Conservation (phyloP, 2,888 invertebrate genomes). For the Dolomedes plantarius region DNA sequence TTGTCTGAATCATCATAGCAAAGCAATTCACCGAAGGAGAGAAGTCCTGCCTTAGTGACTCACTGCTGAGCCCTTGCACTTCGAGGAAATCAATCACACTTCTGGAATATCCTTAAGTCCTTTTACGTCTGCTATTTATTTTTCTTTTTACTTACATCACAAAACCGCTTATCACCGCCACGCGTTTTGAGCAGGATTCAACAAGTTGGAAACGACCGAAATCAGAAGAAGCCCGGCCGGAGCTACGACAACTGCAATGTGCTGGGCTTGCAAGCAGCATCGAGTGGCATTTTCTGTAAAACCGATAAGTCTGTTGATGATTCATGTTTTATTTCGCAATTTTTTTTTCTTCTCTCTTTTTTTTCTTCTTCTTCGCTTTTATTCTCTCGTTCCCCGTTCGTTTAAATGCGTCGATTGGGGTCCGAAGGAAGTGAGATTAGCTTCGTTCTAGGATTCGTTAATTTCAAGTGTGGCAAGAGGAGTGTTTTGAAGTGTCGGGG, state of each 20-base stretch:
- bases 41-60: no score
- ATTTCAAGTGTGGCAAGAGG: neutral
- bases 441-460: neutral
- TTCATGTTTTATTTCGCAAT: slow-evolving; percentile 6
- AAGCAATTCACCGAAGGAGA: no score
- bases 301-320: neutral
- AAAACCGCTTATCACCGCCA: neutral
- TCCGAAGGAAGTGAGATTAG: neutral
- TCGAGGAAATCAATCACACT: neutral
- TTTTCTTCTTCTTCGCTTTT: neutral
- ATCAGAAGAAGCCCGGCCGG: neutral
- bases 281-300: neutral
- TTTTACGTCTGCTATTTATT: neutral
- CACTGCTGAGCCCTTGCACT: no score
- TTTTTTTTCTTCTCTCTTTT: no score
- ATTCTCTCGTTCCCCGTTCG: neutral
- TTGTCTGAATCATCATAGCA: no score
- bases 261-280: neutral
- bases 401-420: neutral
- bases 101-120: neutral
- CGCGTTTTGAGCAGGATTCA: neutral
- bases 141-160: neutral
- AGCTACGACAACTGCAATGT: neutral
- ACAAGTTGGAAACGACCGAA: neutral
- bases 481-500: no score